phyloP scores from a whole-genome alignment of 2,888 invertebrate species.

The Nephrotoma guestfalica region DNA sequence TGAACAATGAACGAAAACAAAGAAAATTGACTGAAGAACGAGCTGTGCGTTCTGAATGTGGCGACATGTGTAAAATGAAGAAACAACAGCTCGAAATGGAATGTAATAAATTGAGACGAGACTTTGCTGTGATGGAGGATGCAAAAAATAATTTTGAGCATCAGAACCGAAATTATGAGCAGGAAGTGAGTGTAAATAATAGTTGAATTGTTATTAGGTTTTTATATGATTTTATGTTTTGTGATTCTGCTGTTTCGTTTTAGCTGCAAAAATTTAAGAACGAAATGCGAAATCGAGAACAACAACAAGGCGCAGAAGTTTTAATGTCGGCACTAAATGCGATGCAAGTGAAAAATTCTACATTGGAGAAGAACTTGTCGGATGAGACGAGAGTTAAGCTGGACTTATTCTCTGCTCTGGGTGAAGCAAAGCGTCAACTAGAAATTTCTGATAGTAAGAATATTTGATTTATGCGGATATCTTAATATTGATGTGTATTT shows the following conservation, averaged over 20 bases:
- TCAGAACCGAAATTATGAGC: slow-evolving; percentile 29
- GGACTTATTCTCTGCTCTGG: slow-evolving; percentile 93
- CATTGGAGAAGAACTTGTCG: slow-evolving; percentile 84
- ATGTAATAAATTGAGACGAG: slow-evolving; percentile 47
- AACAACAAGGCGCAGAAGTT: slow-evolving; percentile 49
- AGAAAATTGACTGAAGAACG: slow-evolving; percentile 40
- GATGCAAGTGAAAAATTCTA: slow-evolving; percentile 81
- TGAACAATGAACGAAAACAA: slow-evolving; percentile 57
- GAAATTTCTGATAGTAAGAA: slow-evolving; percentile 71
- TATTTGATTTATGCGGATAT: not conserved
- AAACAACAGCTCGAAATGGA: slow-evolving; percentile 55
- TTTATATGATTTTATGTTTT: not conserved
- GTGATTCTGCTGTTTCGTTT: slow-evolving; percentile 1
- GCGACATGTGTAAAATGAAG: slow-evolving; percentile 48
- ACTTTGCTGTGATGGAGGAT: slow-evolving; percentile 51
- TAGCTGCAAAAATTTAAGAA: slow-evolving; percentile 29
- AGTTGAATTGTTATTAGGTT: not conserved
- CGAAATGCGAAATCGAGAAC: slow-evolving; percentile 29
- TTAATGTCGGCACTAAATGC: slow-evolving; percentile 64
- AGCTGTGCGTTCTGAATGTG: slow-evolving; percentile 43
- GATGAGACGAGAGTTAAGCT: slow-evolving; percentile 96
- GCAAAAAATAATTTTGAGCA: slow-evolving; percentile 35
- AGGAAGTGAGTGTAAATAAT: slow-evolving; percentile 21
- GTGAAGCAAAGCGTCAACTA: slow-evolving; percentile 83
- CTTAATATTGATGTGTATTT: not conserved